Evolutionary conservation across 2,888 invertebrate genomes (phyloP), one percentile per base, ranked within the genome.

Genomic region (Drosophila rubida): DNA sequence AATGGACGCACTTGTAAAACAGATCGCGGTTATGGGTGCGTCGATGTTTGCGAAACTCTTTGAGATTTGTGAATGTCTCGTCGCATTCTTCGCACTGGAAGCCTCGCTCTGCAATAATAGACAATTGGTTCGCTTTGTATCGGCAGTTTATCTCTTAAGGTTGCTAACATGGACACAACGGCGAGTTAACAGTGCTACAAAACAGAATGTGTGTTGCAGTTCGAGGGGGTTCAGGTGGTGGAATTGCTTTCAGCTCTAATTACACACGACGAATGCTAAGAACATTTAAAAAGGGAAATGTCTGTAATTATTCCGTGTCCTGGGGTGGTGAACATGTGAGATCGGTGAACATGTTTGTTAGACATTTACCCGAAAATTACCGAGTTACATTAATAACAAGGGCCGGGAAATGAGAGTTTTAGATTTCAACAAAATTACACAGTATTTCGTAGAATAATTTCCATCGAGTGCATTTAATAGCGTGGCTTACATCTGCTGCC

Each of bases 1-100:
- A 89, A 54, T 78, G 48, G 41, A 77, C 75, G 55, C 89, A 89
- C 66, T 89, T 89, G 87, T 90, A 89, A 89, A 89, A 89, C 41
- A 74, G 60, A 54, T 88, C 78, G 35, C 76, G 73, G 58, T 77
- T 88, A 69, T 89, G 88, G 58, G 61, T 81, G 68, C 89, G 89
- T 32, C 84, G 82, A 71, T 90, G 89, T 65, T 88, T 87, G 60
- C 86, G 89, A 54, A 87, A 75, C 48, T 89, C 89, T 86, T 75
- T 82, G 37, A 72, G 71, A 69, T 78, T 75, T 41, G 57, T 68
- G 74, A 89, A 90, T 42, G 69, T 57, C 49, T 65, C 64, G 53
- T 78, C 74, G 74, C 90, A 89, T 58, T 80, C 76, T 49, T 86
- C 80, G 71, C 90, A 89, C 65, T 84, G 75, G 74, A 84, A 80